Conservation (phyloP, 2,888 invertebrate genomes). For the Calephelis perditalis region DNA sequence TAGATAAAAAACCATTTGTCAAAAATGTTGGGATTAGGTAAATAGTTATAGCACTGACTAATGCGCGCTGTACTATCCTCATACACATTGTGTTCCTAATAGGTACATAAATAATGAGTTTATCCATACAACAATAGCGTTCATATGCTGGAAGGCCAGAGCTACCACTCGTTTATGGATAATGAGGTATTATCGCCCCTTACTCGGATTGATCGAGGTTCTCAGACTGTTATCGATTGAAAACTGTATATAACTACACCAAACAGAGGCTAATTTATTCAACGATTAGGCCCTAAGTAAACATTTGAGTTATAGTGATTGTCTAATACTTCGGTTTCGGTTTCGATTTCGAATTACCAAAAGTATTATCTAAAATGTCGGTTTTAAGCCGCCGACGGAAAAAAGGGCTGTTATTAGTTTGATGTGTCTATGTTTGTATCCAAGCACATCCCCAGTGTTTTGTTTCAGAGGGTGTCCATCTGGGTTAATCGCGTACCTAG, state of each 20-base stretch:
- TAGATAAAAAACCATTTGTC: too few species aligned
- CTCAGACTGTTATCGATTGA: conserved; percentile 31
- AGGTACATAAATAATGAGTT: conserved; percentile 34
- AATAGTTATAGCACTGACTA: background rate
- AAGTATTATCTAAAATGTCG: too few species aligned
- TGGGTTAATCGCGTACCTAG: too few species aligned
- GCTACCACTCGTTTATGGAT: conserved; percentile 23
- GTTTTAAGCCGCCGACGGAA: too few species aligned
- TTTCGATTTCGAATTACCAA: too few species aligned
- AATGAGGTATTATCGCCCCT: conserved; percentile 37
- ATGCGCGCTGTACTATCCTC: background rate
- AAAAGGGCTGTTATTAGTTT: too few species aligned
- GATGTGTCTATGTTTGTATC: too few species aligned
- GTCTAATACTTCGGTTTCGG: too few species aligned
- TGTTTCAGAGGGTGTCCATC: too few species aligned
- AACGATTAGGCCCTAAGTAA: conserved; percentile 7
- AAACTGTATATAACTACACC: conserved; percentile 21
- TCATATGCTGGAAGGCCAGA: conserved; percentile 25
- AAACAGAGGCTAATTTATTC: conserved; percentile 14
- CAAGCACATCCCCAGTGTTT: too few species aligned
- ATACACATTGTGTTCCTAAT: conserved; percentile 30
- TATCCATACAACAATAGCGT: conserved; percentile 31
- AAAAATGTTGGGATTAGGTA: too few species aligned
- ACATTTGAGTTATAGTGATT: too few species aligned
- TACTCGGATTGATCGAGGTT: conserved; percentile 30